Evolutionary conservation across 2,113 vertebrate genomes (phyloP).

Genomic region (Boulengeromyrus knoepffleri): DNA sequence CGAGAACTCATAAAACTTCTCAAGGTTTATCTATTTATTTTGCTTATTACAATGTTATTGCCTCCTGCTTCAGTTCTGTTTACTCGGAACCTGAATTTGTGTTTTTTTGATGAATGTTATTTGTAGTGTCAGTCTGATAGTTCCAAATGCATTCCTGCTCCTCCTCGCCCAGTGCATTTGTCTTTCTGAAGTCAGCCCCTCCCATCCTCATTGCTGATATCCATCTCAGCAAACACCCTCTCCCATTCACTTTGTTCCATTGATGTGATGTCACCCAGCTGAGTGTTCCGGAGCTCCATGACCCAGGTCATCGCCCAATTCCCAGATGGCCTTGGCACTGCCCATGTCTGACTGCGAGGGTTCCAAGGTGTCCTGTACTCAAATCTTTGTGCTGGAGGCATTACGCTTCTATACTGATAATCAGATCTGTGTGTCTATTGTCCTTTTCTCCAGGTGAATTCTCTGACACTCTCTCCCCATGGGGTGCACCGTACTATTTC

Average conservation of each 20-base stretch:
- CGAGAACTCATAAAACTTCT: not conserved
- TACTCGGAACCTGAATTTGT: not conserved
- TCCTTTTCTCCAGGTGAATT: constrained; percentile 26
- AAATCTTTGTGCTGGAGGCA: constrained; percentile 33
- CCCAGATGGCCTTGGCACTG: not conserved
- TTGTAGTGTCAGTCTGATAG: not conserved
- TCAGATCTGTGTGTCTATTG: constrained; percentile 31
- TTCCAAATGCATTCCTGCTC: not conserved
- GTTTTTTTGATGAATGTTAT: not conserved
- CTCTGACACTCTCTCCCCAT: constrained; percentile 13
- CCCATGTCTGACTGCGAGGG: not conserved
- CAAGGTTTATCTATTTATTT: not conserved
- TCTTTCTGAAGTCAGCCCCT: not conserved
- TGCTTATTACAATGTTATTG: not conserved
- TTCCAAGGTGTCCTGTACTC: not conserved
- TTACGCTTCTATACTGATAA: constrained; percentile 37
- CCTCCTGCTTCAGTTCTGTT: not conserved
- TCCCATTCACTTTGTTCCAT: not conserved
- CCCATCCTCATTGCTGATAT: not conserved
- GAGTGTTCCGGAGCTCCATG: not conserved
- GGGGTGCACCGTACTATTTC: not conserved
- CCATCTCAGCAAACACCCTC: too few relatives aligned
- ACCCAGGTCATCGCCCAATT: not conserved
- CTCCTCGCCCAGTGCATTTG: not conserved
- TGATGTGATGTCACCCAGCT: not conserved